A percentile compares a stretch with the other conserved stretches of the same genome.
phyloP scores from a whole-genome alignment of 2,888 invertebrate genomes.

The Drosophila algonquin region DNA sequence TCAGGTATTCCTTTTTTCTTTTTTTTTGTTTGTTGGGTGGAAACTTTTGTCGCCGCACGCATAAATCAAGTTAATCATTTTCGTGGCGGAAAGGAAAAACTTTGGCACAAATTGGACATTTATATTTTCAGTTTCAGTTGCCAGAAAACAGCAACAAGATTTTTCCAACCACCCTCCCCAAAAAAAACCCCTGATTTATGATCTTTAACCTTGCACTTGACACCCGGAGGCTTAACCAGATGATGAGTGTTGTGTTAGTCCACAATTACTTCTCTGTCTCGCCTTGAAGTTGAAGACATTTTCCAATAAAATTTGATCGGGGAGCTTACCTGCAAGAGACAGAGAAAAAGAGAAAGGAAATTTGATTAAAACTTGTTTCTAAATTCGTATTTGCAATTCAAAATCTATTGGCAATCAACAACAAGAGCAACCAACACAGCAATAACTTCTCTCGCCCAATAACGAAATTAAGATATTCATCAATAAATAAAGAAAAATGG shows the following conservation, averaged over 20 bases:
- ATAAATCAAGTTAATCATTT: conserved; percentile 80
- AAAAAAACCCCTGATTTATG: conserved; percentile 70
- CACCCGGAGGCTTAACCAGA: conserved; percentile 40
- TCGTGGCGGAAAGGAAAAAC: conserved; percentile 29
- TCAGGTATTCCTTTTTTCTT: conserved; percentile 38
- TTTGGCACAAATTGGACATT: conserved; percentile 76
- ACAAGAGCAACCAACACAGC: conserved; percentile 30
- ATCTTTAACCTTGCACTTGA: conserved; percentile 68
- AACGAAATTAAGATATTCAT: conserved; percentile 60
- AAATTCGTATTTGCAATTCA: conserved; percentile 46
- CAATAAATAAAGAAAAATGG: conserved; percentile 40
- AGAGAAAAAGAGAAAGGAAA: conserved; percentile 20
- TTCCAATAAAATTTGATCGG: not conserved
- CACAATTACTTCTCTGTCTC: conserved; percentile 48
- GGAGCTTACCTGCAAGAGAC: conserved; percentile 68
- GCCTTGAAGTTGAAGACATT: not conserved
- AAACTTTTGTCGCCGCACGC: conserved; percentile 73
- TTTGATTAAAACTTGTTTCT: conserved; percentile 48
- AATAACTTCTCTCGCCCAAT: conserved; percentile 23
- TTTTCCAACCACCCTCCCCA: conserved; percentile 4
- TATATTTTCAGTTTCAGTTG: conserved; percentile 66
- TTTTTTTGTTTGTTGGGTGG: conserved; percentile 36
- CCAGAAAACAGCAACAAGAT: conserved; percentile 22
- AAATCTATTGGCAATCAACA: conserved; percentile 38
- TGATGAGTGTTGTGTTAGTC: conserved; percentile 64